phyloP scores from a whole-genome alignment of 2,113 vertebrate species.

The Nansenia antarctica region DNA sequence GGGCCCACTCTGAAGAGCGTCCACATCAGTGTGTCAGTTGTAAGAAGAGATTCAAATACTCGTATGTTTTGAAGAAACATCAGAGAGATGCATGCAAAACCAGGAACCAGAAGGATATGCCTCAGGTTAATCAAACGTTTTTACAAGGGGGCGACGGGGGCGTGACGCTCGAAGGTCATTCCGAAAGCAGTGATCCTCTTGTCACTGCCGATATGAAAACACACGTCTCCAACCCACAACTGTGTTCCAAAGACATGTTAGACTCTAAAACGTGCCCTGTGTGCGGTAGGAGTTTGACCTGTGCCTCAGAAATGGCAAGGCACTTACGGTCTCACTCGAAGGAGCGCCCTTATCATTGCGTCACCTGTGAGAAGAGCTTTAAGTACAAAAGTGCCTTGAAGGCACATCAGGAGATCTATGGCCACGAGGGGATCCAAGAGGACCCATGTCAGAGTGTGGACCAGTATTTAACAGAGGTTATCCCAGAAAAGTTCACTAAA shows the following conservation, averaged over 20 bases:
- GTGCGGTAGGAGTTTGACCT: conserved; percentile 61
- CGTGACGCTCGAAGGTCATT: no score
- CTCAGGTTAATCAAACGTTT: not conserved
- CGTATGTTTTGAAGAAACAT: conserved; percentile 64
- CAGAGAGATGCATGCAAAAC: conserved; percentile 69
- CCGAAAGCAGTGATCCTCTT: no score
- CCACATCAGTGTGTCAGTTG: conserved; percentile 63
- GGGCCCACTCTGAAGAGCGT: conserved; percentile 68
- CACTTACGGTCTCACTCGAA: conserved; percentile 66
- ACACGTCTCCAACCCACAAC: not conserved
- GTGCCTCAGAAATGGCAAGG: conserved; percentile 62
- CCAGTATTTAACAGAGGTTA: conserved; percentile 59
- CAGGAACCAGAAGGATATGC: conserved; percentile 41
- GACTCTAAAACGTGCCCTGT: conserved; percentile 65
- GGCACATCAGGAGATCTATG: conserved; percentile 71
- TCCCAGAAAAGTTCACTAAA: conserved; percentile 10
- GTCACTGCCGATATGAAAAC: not conserved
- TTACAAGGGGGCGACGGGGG: no score
- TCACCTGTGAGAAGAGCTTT: conserved; percentile 69
- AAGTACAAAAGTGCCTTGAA: conserved; percentile 71
- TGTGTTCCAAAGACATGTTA: not conserved
- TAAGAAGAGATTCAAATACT: conserved; percentile 68
- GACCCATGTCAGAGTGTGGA: conserved; percentile 61
- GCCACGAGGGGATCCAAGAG: conserved; percentile 63
- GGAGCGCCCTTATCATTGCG: conserved; percentile 64